These are phyloP conservation scores for Pipistrellus pygmaeus DNA, from an alignment of 2,797 vertebrate genomes.

Conservation along the genomic window DNA sequence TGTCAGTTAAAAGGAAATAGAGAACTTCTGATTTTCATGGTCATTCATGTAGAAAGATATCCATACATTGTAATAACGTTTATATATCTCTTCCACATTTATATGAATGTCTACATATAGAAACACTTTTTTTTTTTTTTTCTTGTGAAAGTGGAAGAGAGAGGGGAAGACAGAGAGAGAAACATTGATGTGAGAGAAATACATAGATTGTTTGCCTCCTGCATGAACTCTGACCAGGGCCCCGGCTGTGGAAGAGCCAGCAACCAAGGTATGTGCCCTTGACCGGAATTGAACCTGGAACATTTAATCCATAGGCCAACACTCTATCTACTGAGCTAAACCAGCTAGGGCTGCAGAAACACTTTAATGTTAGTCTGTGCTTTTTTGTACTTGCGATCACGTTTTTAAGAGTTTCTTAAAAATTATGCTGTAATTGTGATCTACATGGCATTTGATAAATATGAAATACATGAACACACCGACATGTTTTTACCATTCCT, in stretches of 20 bases:
- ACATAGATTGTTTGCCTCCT: background rate
- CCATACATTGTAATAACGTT: background rate
- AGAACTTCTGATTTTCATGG: slow-evolving; percentile 32
- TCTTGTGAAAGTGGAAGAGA: background rate
- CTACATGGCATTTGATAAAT: background rate
- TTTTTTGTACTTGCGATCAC: background rate
- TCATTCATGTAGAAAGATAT: slow-evolving; percentile 15
- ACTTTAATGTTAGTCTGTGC: background rate
- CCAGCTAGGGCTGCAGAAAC: background rate
- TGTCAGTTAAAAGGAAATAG: slow-evolving; percentile 32
- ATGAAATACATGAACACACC: background rate
- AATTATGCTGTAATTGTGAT: background rate
- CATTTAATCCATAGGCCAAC: background rate
- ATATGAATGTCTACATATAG: background rate
- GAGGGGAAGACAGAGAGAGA: background rate
- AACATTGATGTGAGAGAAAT: background rate
- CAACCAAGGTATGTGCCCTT: background rate
- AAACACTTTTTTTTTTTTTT: background rate
- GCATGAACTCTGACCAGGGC: background rate
- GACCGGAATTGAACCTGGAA: background rate
- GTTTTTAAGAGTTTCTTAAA: slow-evolving; percentile 55
- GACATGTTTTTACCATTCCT: background rate
- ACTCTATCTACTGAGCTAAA: background rate
- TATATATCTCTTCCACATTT: background rate
- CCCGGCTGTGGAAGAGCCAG: background rate